These are phyloP conservation scores for Acanthochromis polyacanthus DNA, from an alignment of 2,113 vertebrate species.

Conservation along the genomic window DNA sequence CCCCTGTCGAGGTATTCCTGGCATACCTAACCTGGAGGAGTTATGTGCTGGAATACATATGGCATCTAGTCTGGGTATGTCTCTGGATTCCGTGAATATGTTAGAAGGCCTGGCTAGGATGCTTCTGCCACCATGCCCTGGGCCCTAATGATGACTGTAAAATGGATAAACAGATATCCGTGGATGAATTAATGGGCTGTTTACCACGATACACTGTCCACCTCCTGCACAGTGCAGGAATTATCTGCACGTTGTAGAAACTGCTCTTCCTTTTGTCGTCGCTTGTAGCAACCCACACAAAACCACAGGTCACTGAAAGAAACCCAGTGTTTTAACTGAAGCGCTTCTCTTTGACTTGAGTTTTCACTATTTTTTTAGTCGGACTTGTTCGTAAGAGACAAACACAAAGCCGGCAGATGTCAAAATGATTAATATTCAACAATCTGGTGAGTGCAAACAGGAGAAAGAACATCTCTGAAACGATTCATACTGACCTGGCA, in stretches of 20 bases:
- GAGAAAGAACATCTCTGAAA: neutral
- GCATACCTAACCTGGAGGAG: neutral
- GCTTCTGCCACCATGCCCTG: no score
- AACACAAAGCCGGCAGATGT: neutral
- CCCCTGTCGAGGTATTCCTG: slow-evolving; percentile 2
- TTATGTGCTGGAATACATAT: neutral
- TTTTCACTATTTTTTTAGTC: neutral
- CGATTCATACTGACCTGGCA: no score
- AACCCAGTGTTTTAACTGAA: neutral
- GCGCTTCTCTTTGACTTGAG: neutral
- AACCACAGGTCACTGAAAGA: neutral
- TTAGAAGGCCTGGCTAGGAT: neutral
- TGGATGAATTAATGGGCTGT: neutral
- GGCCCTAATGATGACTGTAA: no score
- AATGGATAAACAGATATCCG: no score
- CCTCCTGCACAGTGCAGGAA: neutral
- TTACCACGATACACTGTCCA: neutral
- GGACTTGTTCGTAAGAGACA: neutral
- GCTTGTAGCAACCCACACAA: neutral
- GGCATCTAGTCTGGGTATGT: neutral
- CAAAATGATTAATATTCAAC: neutral
- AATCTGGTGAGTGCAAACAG: neutral
- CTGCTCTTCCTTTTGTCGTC: neutral
- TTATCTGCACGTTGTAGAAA: neutral
- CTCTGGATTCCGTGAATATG: neutral